These are phyloP conservation scores for Acanthornis magna DNA, from an alignment of 2,797 vertebrate genomes.

Conservation along the genomic window DNA sequence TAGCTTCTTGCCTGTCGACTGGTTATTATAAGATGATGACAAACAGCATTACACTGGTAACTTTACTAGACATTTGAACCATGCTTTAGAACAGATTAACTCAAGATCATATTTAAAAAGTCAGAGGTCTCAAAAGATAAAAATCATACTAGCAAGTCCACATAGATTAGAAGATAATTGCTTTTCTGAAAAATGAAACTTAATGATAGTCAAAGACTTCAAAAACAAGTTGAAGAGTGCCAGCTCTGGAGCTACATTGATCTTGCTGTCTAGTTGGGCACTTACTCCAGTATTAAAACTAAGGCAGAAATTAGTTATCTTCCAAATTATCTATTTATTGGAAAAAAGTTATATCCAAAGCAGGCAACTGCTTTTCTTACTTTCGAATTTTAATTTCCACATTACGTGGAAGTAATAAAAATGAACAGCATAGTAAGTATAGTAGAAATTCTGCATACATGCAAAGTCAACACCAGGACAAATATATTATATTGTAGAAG, in stretches of 20 bases:
- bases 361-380: background rate
- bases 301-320: background rate
- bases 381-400: background rate
- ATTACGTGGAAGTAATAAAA: background rate
- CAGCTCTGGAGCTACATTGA: background rate
- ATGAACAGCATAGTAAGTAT: background rate
- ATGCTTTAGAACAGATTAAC: constrained; percentile 27
- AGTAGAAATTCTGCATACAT: background rate
- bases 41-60: constrained; percentile 20
- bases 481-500: background rate
- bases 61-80: constrained; percentile 20
- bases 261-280: fast-evolving
- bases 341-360: background rate
- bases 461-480: background rate
- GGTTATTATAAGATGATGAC: constrained; percentile 42
- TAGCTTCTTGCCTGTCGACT: constrained; percentile 34
- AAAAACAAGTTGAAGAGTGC: background rate
- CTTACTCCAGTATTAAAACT: background rate
- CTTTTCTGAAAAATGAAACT: background rate
- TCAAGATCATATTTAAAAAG: constrained; percentile 21
- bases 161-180: background rate
- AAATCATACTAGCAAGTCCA: background rate
- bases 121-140: constrained; percentile 26
- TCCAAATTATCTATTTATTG: background rate
- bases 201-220: background rate